Evolutionary conservation across 2,113 vertebrate genomes (phyloP).

Genomic region (Zingel zingel): DNA sequence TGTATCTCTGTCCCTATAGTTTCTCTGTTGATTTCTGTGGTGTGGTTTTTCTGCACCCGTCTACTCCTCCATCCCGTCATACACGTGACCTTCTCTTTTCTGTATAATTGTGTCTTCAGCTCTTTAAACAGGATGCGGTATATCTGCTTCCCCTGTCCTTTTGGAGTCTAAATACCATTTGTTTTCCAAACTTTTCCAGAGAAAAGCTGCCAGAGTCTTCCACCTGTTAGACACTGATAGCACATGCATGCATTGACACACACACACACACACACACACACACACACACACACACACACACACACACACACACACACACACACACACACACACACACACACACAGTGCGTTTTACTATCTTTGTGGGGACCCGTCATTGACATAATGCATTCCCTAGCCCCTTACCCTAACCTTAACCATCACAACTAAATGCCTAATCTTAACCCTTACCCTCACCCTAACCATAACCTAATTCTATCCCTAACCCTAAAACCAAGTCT

Average conservation of each 20-base stretch:
- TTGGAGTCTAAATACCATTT: constrained; percentile 67
- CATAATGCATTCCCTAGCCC: too few species aligned
- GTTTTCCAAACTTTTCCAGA: constrained; percentile 62
- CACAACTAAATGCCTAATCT: too few species aligned
- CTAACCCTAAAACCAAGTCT: too few species aligned
- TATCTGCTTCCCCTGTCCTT: constrained; percentile 18
- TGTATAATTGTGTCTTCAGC: constrained; percentile 42
- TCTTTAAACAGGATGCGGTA: constrained; percentile 29
- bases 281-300: constrained; percentile 15
- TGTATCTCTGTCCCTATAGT: constrained; percentile 2
- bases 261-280: constrained; percentile 21
- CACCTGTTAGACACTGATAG: constrained; percentile 73
- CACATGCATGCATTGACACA: neutral
- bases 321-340: constrained; percentile 25
- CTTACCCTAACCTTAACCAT: too few species aligned
- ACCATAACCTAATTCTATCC: too few species aligned
- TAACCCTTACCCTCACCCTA: too few species aligned
- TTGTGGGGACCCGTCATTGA: too few species aligned
- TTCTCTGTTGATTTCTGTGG: constrained; percentile 21
- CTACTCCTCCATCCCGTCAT: constrained; percentile 8
- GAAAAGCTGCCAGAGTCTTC: constrained; percentile 63
- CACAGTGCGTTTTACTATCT: too few species aligned
- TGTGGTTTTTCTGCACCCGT: neutral
- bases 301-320: constrained; percentile 13
- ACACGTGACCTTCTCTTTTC: constrained; percentile 26